phyloP scores from a whole-genome alignment of 1,140 invertebrate species.

The Drosophila kepulauana region DNA sequence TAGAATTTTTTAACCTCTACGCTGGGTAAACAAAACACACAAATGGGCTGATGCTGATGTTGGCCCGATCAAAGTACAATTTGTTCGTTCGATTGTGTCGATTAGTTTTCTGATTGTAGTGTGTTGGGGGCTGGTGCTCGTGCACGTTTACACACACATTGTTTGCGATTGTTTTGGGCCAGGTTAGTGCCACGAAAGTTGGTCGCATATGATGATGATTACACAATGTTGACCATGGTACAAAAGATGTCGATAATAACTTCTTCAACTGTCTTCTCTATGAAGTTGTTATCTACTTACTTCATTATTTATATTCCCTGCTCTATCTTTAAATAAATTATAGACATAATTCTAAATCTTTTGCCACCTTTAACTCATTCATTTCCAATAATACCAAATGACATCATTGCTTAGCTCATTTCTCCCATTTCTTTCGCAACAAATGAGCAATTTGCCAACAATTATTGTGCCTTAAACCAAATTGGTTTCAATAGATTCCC shows the following conservation, averaged over 20 bases:
- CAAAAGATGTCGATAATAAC: background rate
- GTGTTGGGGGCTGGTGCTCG: conserved; percentile 24
- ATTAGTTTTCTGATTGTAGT: conserved; percentile 4
- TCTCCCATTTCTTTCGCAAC: background rate
- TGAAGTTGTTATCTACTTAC: no score
- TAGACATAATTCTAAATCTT: background rate
- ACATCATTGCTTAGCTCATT: background rate
- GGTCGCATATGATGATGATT: conserved; percentile 1
- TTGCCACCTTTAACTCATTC: background rate
- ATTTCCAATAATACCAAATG: background rate
- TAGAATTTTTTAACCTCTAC: conserved; percentile 23
- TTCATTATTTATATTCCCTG: no score
- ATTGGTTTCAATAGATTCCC: conserved; percentile 8
- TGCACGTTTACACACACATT: conserved; percentile 22
- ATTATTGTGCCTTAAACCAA: conserved; percentile 5
- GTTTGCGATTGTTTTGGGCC: conserved; percentile 25
- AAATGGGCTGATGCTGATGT: conserved; percentile 47
- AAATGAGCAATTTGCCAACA: background rate
- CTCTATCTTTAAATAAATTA: no score
- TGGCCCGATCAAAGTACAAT: conserved; percentile 35
- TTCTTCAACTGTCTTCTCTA: no score
- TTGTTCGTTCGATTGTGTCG: conserved; percentile 1
- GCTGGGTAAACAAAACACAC: conserved; percentile 42
- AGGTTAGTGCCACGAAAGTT: conserved; percentile 33
- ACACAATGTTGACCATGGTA: conserved; percentile 17